Percentiles rank a stretch among this genome's conserved stretches.
phyloP scores from a whole-genome alignment of 2,797 vertebrate species.

The Microchirus variegatus region DNA sequence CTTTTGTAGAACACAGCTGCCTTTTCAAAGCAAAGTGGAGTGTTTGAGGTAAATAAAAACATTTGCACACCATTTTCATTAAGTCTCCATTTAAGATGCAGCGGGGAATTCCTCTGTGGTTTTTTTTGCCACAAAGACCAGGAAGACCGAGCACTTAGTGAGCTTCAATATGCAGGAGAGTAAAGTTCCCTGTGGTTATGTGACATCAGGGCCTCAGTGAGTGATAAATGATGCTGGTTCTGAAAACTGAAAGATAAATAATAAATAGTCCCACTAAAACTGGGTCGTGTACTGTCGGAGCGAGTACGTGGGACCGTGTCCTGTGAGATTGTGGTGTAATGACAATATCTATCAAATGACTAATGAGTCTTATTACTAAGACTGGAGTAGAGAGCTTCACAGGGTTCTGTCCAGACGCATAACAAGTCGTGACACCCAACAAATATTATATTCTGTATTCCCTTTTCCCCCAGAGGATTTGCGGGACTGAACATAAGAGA shows the following conservation, averaged over 20 bases:
- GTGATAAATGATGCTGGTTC: conserved; percentile 38
- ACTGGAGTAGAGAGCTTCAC: conserved; percentile 13
- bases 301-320: not conserved
- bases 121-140: conserved; percentile 18
- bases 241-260: conserved; percentile 38
- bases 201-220: conserved; percentile 18
- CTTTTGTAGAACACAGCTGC: not conserved
- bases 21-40: not conserved
- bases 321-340: conserved; percentile 26
- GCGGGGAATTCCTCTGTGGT: conserved; percentile 8
- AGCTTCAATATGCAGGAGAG: conserved; percentile 9
- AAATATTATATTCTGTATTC: conserved; percentile 12
- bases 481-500: conserved; percentile 32
- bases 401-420: not conserved
- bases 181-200: conserved; percentile 27
- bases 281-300: conserved; percentile 30
- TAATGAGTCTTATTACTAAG: conserved; percentile 35
- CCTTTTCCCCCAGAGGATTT: conserved; percentile 17
- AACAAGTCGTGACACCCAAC: conserved; percentile 35
- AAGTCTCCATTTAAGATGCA: not conserved
- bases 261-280: conserved; percentile 25
- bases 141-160: not conserved
- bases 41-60: not conserved
- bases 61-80: conserved; percentile 11
- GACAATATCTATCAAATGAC: conserved; percentile 42